These are phyloP conservation scores for Rattus rattus DNA, from an alignment of 2,113 vertebrate genomes.

Conservation along the genomic window DNA sequence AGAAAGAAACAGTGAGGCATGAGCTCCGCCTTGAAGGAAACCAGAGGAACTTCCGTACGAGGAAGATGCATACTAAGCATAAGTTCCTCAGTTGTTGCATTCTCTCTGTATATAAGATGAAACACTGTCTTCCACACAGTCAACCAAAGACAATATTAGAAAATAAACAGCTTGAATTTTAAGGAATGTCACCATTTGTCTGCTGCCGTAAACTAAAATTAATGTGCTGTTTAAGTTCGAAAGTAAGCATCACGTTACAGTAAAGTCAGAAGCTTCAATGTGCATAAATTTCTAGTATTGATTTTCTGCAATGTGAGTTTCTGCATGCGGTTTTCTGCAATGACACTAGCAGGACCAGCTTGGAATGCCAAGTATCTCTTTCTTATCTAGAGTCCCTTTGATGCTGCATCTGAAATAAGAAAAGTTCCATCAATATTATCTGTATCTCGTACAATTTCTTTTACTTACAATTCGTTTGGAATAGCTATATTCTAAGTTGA, in stretches of 20 bases:
- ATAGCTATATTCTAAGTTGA: not conserved
- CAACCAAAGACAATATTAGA: not conserved
- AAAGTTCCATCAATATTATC: not conserved
- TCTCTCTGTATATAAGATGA: not conserved
- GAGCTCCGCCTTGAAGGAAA: not conserved
- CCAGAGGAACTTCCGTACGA: not conserved
- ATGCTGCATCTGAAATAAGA: not conserved
- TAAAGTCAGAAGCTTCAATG: not conserved
- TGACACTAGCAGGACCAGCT: not conserved
- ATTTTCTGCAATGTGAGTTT: not conserved
- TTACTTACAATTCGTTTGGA: not conserved
- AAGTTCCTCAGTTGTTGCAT: not conserved
- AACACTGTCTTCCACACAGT: not conserved
- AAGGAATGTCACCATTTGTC: constrained; percentile 21
- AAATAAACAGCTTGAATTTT: constrained; percentile 43
- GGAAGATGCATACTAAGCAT: not conserved
- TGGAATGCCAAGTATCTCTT: not conserved
- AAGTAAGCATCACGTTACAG: not conserved
- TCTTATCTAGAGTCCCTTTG: not conserved
- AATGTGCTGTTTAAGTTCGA: not conserved
- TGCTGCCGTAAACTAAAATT: not conserved
- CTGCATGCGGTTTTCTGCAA: not conserved
- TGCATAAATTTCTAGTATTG: not conserved
- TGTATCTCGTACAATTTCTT: not conserved
- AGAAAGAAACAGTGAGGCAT: not conserved